phyloP scores from a whole-genome alignment of 2,113 vertebrate genomes.

The Marcusenius ussheri region DNA sequence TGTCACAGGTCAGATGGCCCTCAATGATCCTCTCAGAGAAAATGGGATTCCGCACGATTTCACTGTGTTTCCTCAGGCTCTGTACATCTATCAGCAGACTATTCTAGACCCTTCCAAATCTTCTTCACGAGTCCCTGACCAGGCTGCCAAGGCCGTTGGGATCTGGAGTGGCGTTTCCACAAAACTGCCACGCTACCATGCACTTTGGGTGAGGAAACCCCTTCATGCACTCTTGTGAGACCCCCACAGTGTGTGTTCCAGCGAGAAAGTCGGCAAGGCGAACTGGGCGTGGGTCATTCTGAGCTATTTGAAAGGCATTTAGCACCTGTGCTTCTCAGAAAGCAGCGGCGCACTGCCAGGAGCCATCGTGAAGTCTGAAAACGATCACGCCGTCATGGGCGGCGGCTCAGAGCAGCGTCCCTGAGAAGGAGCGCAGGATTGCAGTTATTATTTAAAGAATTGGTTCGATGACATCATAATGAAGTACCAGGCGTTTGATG shows the following conservation, averaged over 20 bases:
- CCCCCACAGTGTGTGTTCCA: not conserved
- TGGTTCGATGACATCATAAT: not conserved
- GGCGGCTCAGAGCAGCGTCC: not conserved
- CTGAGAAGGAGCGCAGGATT: not conserved
- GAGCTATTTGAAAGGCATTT: not conserved
- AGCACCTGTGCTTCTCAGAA: not conserved
- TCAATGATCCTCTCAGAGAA: slow-evolving; percentile 1
- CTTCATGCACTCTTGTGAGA: not conserved
- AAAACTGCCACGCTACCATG: not conserved
- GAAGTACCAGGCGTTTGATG: not conserved
- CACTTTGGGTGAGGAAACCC: not conserved
- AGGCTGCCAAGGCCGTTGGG: not conserved
- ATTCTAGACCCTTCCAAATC: not conserved
- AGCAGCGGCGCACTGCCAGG: not conserved
- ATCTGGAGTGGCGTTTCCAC: not conserved
- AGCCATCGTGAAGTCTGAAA: not conserved
- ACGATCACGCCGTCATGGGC: not conserved
- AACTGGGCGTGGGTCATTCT: not conserved
- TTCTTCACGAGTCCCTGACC: not conserved
- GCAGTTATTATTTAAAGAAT: not conserved
- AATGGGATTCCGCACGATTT: not conserved
- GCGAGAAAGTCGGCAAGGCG: not conserved
- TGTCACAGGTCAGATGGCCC: not conserved
- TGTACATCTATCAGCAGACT: not conserved
- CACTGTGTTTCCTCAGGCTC: not conserved